Evolutionary conservation across 2,888 invertebrate genomes (phyloP).

Genomic region (Eretmocerus hayati): DNA sequence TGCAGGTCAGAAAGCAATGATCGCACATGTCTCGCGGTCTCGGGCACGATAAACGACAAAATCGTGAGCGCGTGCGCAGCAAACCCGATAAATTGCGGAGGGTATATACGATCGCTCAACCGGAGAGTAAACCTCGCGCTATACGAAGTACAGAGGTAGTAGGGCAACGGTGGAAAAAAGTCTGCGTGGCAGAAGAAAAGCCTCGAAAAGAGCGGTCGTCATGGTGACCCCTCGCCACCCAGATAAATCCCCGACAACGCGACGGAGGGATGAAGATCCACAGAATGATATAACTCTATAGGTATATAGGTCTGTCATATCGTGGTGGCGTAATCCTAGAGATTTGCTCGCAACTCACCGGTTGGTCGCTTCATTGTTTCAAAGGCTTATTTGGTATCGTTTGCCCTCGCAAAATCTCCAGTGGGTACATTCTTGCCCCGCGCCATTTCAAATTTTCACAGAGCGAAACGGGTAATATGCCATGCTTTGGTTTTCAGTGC

Average conservation of each 20-base stretch:
- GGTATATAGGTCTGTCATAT: no score
- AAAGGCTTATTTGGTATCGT: no score
- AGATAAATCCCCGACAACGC: slow-evolving; percentile 37
- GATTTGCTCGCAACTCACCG: slow-evolving; percentile 39
- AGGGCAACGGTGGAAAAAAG: neutral
- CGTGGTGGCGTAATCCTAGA: slow-evolving; percentile 43
- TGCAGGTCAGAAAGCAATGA: no score
- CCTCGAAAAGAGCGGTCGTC: slow-evolving; percentile 28
- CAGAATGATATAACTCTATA: no score
- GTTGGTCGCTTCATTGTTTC: slow-evolving; percentile 48
- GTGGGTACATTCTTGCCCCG: no score
- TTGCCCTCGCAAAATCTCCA: no score
- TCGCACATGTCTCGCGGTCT: no score
- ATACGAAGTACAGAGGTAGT: no score
- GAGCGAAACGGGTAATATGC: no score
- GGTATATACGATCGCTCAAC: slow-evolving; percentile 18
- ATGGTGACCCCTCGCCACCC: slow-evolving; percentile 33
- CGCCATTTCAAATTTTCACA: no score
- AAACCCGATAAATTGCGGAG: neutral
- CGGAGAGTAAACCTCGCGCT: slow-evolving; percentile 16
- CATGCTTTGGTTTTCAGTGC: no score
- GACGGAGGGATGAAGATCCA: slow-evolving; percentile 34
- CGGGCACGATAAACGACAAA: neutral
- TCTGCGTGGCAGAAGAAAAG: slow-evolving; percentile 17
- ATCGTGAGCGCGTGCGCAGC: neutral